These are phyloP conservation scores for Nemoura dubitans DNA, from an alignment of 2,888 invertebrate genomes.

Conservation along the genomic window DNA sequence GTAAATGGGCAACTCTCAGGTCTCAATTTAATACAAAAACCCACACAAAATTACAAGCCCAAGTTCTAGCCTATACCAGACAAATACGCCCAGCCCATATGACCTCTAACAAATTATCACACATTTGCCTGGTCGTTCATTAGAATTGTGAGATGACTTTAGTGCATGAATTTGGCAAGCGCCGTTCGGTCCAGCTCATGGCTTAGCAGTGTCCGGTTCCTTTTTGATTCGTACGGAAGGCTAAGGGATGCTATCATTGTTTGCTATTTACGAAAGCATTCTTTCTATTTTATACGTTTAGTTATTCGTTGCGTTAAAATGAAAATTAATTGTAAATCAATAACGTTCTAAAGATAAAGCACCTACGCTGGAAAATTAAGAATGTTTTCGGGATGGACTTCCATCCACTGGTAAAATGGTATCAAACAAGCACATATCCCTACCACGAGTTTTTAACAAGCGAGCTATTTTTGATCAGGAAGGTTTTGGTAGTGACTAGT, in stretches of 20 bases:
- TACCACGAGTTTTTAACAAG: not conserved
- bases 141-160: not conserved
- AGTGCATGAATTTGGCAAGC: not conserved
- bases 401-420: not conserved
- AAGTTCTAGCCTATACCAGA: conserved; percentile 21
- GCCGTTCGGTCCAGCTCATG: not conserved
- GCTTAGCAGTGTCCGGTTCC: too few species aligned
- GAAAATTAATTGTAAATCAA: not conserved
- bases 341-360: not conserved
- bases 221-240: too few species aligned
- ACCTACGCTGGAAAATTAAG: not conserved
- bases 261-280: too few species aligned
- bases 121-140: not conserved
- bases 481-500: not conserved
- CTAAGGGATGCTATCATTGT: too few species aligned
- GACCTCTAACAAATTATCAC: conserved; percentile 27
- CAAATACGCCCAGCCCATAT: conserved; percentile 27
- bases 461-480: not conserved
- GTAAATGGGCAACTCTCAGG: conserved; percentile 44
- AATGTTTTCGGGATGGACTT: not conserved
- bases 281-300: not conserved
- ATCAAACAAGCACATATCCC: not conserved
- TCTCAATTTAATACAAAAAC: conserved; percentile 43
- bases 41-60: conserved; percentile 39
- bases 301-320: not conserved